Evolutionary conservation across 2,888 invertebrate genomes (phyloP), one percentile per base, ranked within the genome.

Genomic region (Euzetes globulus): DNA sequence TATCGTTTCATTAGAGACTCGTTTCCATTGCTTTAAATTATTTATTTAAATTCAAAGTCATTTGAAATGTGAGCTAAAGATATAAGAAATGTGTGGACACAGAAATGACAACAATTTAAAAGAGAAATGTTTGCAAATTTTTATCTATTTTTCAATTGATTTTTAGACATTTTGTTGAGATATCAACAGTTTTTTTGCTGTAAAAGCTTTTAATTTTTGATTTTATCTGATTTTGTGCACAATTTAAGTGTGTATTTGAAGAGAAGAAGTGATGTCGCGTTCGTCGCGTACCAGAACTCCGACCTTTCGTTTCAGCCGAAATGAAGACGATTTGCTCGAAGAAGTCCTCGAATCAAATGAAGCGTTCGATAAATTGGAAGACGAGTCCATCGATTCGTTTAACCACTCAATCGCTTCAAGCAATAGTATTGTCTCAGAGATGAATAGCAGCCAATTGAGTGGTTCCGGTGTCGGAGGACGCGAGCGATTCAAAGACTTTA

Each of bases 271-370:
- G 25, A 70, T 70, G 70, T 70, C 70, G 0, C 45, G 47, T 7
- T n/a, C 70, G 4, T 13, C 22, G 15, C 41, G 70, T 13, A 70
- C 70, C 19, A 70, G 25, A 45, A 70, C 70, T 6, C 70, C 70
- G 25, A 70, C 70, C 37, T 70, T 70, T 70, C 22, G 70, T 25
- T 70, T 70, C 70, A 70, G 27, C 27, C 22, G 47, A 9, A 70
- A 70, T 70, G 70, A 70, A 70, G 70, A 70, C 70, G 47, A 70
- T 70, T 47, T 70, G 45, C 45, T 70, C 45, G 70, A 70, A 70
- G 70, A 70, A 70, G 70, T 70, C 5, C 17, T 70, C 25, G 45
- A 70, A 70, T 15, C 45, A 5, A 70, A 70, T 70, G 70, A 70
- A 19, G 11, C 17, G 6, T 47, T 41, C 27, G 45, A 25, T 70